Evolutionary conservation across 2,113 vertebrate genomes (phyloP), one percentile per base, ranked within the genome.

Genomic region (Oreochromis tanganicae): DNA sequence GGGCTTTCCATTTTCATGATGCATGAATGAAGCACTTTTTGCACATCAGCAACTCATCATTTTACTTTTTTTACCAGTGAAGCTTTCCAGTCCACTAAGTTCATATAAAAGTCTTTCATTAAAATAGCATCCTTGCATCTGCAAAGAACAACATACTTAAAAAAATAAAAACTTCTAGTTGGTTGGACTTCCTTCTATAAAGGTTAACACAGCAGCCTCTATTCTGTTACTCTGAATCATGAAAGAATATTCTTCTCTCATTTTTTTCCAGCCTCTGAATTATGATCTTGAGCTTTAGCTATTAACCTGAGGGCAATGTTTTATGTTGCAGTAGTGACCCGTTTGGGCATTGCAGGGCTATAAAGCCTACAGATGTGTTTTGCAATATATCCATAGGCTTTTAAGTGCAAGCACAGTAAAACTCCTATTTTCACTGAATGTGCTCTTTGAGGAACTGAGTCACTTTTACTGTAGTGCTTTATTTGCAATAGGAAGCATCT

Each of bases 241-340:
- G 24, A 17, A 29, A 7, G 43, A 50, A 50, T 57, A 61, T 83
- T 48, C 6, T 38, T 4, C 52, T 73, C 43, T 79, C 38, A 68
- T 86, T 89, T 89, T 75, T 82, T 46, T 34, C 52, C 68, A 73
- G 68, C 52, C 50, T 80, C 73, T 89, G 78, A 91, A 78, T 80
- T 84, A 57, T 56, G 52, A 92, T 56, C 80, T 43, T 80, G 73
- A 86, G 83, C 88, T 73, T 71, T 32, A 78, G 16, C 16, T 27
- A 61, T 36, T 36, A 14, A 86, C 92, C 73, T 10, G 13, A 55
- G 84, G 92, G 84, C 21, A 85, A 13, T 81, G 86, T 85, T 92
- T 71, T 63, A 85, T 87, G 61, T 66, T 80, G 55, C 80, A 87
- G 24, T 29, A 10, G 4, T 75, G 66, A 75, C 55, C 85, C 38